Evolutionary conservation across 2,888 invertebrate species (phyloP), one percentile per base, ranked within the genome.

Genomic region (Aelia acuminata): DNA sequence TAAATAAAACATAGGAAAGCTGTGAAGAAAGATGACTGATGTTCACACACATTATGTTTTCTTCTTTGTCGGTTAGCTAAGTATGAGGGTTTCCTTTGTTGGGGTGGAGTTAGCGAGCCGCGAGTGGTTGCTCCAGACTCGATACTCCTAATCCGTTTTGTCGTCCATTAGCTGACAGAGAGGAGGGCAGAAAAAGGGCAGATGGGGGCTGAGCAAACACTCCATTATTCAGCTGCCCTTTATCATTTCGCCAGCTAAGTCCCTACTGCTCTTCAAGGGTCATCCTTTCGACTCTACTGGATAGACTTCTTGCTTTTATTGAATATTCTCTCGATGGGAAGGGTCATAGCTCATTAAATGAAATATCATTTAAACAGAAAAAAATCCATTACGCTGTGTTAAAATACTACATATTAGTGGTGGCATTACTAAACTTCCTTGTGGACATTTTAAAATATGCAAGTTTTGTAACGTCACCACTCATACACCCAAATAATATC

Each of bases 161-260:
- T 80, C 80, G 80, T 80, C 80, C 80, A 80, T 80, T 80, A 80
- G 43, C 80, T 22, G 39, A 43, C 43, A 43, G 22, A 80, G 80
- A 80, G 13, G n/a, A 47, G n/a, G 80, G 43, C n/a, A 80, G 80
- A 80, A 80, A 80, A 80, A 80, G 80, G 39, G 43, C 43, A 43
- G 43, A 47, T 80, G 43, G 43, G 43, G 43, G 43, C 43, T n/a
- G 80, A 80, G 43, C 43, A 80, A 80, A 80, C 43, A 80, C 43
- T 80, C 22, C 80, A 80, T 80, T 80, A 80, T 80, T 80, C 43
- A 70, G 35, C 35, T 70, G 18, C 31, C 63, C 63, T 70, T 70
- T 70, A 70, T 31, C 63, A 70, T 70, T 70, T 70, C 31, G 31
- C 35, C 63, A 35, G 31, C 63, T 18, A 70, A 70, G 63, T 35